Conservation (phyloP, 2,888 invertebrate species). For the Tanypteryx hageni region DNA sequence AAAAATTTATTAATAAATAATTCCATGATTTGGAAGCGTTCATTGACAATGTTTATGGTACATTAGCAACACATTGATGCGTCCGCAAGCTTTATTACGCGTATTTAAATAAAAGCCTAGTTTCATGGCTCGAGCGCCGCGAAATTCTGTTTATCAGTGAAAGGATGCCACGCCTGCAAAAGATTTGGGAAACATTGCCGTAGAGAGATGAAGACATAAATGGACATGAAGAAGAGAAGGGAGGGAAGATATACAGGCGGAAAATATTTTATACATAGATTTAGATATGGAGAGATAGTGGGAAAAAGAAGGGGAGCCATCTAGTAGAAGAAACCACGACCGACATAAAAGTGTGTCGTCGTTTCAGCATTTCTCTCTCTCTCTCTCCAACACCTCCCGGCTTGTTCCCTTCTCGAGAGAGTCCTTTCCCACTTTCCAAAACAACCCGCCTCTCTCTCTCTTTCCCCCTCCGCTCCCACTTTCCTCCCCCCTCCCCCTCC, state of each 20-base stretch:
- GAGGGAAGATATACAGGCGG: background rate
- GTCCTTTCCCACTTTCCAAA: constrained; percentile 28
- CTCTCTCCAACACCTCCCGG: background rate
- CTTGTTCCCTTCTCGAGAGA: too few species aligned
- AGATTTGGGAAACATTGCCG: background rate
- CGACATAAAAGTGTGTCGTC: constrained; percentile 28
- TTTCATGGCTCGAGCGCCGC: too few species aligned
- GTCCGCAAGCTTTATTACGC: too few species aligned
- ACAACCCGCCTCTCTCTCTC: constrained; percentile 30
- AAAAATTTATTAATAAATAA: too few species aligned
- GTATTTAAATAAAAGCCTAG: too few species aligned
- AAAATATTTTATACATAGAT: background rate
- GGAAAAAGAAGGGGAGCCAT: background rate
- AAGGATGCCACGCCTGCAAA: too few species aligned
- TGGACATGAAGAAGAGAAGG: background rate
- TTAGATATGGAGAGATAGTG: background rate
- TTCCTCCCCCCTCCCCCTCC: background rate
- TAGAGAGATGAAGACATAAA: background rate
- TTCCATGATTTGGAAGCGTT: too few species aligned
- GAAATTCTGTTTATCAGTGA: too few species aligned
- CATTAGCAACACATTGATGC: too few species aligned
- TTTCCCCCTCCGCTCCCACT: background rate
- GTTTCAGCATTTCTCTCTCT: background rate
- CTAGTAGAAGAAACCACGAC: constrained; percentile 4
- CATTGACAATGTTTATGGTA: too few species aligned